These are phyloP conservation scores for Echinops telfairi DNA, from an alignment of 2,113 vertebrate genomes.

Conservation along the genomic window DNA sequence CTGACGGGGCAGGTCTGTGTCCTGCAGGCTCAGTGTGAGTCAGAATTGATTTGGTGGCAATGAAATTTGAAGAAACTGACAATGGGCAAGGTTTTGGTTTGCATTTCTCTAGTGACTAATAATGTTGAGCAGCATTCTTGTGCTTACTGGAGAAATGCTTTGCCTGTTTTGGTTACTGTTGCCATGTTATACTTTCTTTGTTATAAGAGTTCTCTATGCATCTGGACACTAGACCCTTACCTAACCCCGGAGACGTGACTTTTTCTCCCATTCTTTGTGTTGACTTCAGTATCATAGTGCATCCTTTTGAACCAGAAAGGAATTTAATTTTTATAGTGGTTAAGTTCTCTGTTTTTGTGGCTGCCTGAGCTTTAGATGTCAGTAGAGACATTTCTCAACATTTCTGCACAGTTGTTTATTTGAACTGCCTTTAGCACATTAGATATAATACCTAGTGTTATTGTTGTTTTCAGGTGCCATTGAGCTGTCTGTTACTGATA, in stretches of 20 bases:
- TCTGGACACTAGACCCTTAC: neutral
- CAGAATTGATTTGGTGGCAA: neutral
- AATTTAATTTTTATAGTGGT: constrained; percentile 42
- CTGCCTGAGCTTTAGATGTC: constrained; percentile 21
- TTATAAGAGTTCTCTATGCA: constrained; percentile 44
- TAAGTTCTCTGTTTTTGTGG: neutral
- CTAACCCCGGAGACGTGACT: constrained; percentile 21
- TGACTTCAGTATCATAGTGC: neutral
- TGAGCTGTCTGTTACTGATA: neutral
- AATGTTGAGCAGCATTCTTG: neutral
- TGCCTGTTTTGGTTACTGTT: constrained; percentile 8
- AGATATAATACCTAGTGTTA: constrained; percentile 9
- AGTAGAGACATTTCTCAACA: constrained; percentile 35
- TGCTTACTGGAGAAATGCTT: constrained; percentile 4
- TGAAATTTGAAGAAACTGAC: neutral
- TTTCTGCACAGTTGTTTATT: neutral
- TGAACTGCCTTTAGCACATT: constrained; percentile 48
- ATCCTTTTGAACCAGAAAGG: neutral
- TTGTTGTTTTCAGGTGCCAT: neutral
- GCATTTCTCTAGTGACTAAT: constrained; percentile 1
- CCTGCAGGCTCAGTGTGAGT: neutral
- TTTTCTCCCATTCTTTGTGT: constrained; percentile 18
- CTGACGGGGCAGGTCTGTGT: neutral
- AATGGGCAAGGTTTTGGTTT: neutral
- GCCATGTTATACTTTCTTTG: neutral